These are phyloP conservation scores for Chrysotoxum bicinctum DNA, from an alignment of 2,888 invertebrate species.

Conservation along the genomic window DNA sequence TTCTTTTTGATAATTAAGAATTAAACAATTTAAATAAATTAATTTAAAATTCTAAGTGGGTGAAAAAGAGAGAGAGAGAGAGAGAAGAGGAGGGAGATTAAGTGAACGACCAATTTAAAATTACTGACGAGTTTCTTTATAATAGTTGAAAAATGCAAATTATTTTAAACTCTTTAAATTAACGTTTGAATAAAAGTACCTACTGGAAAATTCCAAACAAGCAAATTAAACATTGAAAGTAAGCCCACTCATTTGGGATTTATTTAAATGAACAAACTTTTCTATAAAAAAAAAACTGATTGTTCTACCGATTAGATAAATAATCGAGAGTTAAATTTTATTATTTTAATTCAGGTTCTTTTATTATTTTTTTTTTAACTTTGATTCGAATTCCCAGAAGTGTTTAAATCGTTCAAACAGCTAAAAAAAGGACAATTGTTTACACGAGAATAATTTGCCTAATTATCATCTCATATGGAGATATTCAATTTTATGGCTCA, in stretches of 20 bases:
- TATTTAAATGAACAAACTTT: not conserved
- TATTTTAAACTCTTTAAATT: not conserved
- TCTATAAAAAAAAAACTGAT: not conserved
- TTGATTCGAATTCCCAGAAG: not conserved
- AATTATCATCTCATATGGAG: conserved; percentile 31
- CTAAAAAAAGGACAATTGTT: not conserved
- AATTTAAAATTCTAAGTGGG: not conserved
- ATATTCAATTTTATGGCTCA: conserved; percentile 39
- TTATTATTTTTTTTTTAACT: not conserved
- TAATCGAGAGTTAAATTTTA: not conserved
- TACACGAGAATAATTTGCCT: conserved; percentile 1
- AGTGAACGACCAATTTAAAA: not conserved
- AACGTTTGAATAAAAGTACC: not conserved
- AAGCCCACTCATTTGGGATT: not conserved
- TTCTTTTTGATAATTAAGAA: not conserved
- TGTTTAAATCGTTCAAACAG: not conserved
- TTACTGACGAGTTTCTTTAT: not conserved
- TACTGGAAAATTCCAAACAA: not conserved
- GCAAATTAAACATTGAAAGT: not conserved
- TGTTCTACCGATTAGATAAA: not conserved
- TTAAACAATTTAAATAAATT: not conserved
- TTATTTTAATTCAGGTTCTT: too few relatives aligned
- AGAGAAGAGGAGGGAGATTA: not conserved
- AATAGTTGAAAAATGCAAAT: not conserved
- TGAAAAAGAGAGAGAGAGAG: too few relatives aligned